Conservation (phyloP, 2,888 invertebrate species). For the Danaus chrysippus region DNA sequence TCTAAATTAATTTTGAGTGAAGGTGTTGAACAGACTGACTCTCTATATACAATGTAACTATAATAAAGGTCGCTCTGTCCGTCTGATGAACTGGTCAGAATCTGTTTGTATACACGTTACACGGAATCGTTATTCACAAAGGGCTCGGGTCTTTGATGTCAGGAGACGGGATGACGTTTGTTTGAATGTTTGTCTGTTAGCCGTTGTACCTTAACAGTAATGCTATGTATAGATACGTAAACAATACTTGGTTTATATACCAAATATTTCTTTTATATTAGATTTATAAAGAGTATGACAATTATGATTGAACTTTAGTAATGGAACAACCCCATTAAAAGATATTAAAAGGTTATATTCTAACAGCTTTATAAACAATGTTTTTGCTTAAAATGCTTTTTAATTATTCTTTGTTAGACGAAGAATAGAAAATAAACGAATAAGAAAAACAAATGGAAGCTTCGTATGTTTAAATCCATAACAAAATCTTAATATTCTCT, state of each 20-base stretch:
- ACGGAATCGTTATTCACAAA: slow-evolving; percentile 3
- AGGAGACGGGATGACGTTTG: slow-evolving; percentile 12
- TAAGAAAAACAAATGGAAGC: too few species aligned
- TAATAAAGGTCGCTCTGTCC: not conserved
- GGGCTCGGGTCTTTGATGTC: slow-evolving; percentile 12
- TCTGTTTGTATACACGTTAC: not conserved
- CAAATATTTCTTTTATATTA: not conserved
- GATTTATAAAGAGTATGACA: too few species aligned
- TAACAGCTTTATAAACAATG: too few species aligned
- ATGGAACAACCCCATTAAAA: too few species aligned
- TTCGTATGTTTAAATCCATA: too few species aligned
- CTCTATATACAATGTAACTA: not conserved
- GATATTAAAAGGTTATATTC: too few species aligned
- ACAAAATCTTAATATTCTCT: too few species aligned
- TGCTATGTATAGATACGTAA: not conserved
- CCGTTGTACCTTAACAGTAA: slow-evolving; percentile 23
- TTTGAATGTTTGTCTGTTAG: slow-evolving; percentile 23
- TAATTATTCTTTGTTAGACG: too few species aligned
- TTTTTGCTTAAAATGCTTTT: too few species aligned
- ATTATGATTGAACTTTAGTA: too few species aligned
- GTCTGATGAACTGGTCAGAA: not conserved
- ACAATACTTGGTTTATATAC: not conserved
- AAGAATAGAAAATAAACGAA: too few species aligned
- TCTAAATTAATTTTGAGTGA: not conserved
- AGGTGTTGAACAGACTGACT: not conserved